Evolutionary conservation across 1,140 invertebrate species (phyloP).

Genomic region (Bombus difficillimus): DNA sequence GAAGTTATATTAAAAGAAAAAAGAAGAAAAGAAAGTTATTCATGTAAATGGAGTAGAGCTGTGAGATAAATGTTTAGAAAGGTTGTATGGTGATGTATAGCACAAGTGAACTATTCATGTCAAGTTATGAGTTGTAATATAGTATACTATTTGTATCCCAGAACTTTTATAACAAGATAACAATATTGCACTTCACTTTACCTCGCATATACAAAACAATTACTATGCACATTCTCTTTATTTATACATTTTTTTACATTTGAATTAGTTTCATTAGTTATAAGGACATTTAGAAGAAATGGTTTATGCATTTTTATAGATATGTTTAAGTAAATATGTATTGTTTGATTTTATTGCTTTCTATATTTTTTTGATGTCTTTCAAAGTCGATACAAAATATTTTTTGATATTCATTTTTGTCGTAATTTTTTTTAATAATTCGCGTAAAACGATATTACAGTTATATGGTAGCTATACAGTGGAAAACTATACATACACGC

Average conservation of each 20-base stretch:
- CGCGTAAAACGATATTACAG: conserved; percentile 17
- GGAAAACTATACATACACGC: not conserved
- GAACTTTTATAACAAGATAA: conserved; percentile 41
- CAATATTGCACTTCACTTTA: conserved; percentile 48
- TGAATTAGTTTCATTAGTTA: conserved; percentile 6
- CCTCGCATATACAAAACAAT: conserved; percentile 49
- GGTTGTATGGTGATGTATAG: conserved; percentile 28
- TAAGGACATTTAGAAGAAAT: not conserved
- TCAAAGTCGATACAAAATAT: not conserved
- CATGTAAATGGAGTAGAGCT: conserved; percentile 49
- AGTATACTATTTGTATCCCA: conserved; percentile 36
- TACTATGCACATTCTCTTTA: conserved; percentile 27
- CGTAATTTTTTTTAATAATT: conserved; percentile 7
- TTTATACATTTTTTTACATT: conserved; percentile 22
- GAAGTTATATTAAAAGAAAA: conserved; percentile 2
- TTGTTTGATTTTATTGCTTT: conserved; percentile 3
- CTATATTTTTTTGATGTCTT: not conserved
- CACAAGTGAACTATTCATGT: conserved; percentile 36
- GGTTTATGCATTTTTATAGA: conserved; percentile 12
- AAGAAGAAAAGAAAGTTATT: conserved; percentile 42
- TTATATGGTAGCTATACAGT: conserved; percentile 34
- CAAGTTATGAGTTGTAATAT: conserved; percentile 31
- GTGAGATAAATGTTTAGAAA: conserved; percentile 49
- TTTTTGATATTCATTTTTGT: conserved; percentile 8
- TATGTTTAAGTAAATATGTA: conserved; percentile 8